Evolutionary conservation across 2,113 vertebrate genomes (phyloP), one percentile per base, ranked within the genome.

Genomic region (Jaculus jaculus): DNA sequence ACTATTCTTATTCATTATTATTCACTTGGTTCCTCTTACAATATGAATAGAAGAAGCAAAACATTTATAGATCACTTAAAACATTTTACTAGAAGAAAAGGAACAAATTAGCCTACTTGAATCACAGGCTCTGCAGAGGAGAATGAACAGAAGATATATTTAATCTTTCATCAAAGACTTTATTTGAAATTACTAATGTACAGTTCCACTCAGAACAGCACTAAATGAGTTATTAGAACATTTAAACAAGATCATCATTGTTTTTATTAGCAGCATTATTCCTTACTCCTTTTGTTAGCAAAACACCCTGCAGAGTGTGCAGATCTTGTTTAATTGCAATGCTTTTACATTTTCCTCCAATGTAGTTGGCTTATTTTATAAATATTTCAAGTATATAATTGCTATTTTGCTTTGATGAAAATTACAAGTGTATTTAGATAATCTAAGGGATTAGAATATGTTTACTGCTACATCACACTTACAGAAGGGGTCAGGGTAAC

Each of bases 131-230:
- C 94, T 95, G 90, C 74, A 84, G 88, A 96, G 69, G 74, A 93
- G 83, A 96, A 95, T 47, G 88, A 96, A 83, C 89, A 83, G 87
- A 93, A 97, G 95, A 96, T 96, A 96, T 96, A 96, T 97, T 95
- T 97, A 96, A 97, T 97, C 96, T 96, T 94, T 95, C 96, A 97
- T 97, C 95, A 97, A 95, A 96, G 85, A 93, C 90, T 96, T 89
- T 92, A 90, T 97, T 96, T 94, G 96, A 96, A 96, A 95, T 95
- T 93, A 84, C 95, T 97, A 92, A 96, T 94, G 94, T 68, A 94
- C 89, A 94, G 74, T 93, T 96, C 69, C 65, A 74, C 88, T 90
- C 58, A 81, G 92, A 95, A 68, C 85, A 87, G 82, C 0, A 3
- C 92, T 93, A 85, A 96, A 90, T 94, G 95, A 97, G 92, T 96